These are phyloP conservation scores for Venusia cambrica DNA, from an alignment of 2,888 invertebrate species.

Conservation along the genomic window DNA sequence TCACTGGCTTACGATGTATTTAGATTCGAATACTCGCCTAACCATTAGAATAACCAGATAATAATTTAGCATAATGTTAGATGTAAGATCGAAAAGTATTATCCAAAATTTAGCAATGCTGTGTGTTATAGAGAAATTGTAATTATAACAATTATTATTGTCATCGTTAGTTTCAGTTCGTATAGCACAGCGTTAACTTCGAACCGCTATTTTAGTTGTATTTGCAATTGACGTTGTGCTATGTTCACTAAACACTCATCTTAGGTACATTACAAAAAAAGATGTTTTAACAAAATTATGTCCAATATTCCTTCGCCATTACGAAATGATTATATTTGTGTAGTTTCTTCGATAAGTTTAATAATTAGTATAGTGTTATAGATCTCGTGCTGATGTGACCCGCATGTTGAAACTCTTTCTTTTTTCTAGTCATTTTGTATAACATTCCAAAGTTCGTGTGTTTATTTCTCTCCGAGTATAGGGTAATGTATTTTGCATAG, in stretches of 20 bases:
- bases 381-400: conserved; percentile 59
- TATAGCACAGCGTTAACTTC: conserved; percentile 42
- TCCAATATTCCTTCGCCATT: conserved; percentile 37
- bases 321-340: conserved; percentile 35
- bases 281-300: conserved; percentile 38
- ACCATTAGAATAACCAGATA: conserved; percentile 69
- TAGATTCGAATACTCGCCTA: conserved; percentile 59
- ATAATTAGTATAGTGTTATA: conserved; percentile 43
- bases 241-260: conserved; percentile 29
- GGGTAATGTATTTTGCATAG: conserved; percentile 78
- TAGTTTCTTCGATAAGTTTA: conserved; percentile 37
- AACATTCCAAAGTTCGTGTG: conserved; percentile 74
- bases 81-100: conserved; percentile 76
- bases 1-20: conserved; percentile 56
- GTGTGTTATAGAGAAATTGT: conserved; percentile 65
- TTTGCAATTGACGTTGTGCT: conserved; percentile 46
- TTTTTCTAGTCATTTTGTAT: conserved; percentile 75
- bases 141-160: conserved; percentile 53
- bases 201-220: conserved; percentile 32
- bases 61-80: conserved; percentile 72
- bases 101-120: conserved; percentile 76
- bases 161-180: conserved; percentile 41
- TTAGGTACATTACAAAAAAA: conserved; percentile 26
- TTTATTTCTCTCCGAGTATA: conserved; percentile 57
- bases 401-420: conserved; percentile 45